Evolutionary conservation across 2,888 invertebrate species (phyloP).

Genomic region (Tetramorium bicarinatum): DNA sequence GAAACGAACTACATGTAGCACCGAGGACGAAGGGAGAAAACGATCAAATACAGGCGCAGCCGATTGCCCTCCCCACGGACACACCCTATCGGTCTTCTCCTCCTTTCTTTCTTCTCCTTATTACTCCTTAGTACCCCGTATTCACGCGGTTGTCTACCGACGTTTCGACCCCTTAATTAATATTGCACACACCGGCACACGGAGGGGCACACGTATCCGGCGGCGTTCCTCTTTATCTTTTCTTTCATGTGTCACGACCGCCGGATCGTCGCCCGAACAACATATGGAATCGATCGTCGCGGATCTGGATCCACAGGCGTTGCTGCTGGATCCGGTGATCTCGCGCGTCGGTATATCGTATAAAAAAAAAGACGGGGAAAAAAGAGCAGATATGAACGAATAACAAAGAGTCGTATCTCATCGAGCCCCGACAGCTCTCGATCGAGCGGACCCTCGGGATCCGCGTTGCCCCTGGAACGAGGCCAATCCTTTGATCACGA

Average conservation of each 20-base stretch:
- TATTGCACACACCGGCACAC: slow-evolving; percentile 86
- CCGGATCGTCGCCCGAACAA: slow-evolving; percentile 33
- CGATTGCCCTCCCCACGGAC: slow-evolving; percentile 36
- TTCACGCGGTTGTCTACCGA: slow-evolving; percentile 68
- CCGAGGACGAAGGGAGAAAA: slow-evolving; percentile 30
- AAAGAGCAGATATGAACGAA: slow-evolving; percentile 39
- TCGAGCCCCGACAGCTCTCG: slow-evolving; percentile 55
- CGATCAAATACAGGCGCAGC: slow-evolving; percentile 57
- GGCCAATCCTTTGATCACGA: slow-evolving; percentile 39
- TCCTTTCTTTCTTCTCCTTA: background rate
- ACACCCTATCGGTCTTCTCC: slow-evolving; percentile 51
- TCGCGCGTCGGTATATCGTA: slow-evolving; percentile 11
- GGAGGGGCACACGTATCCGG: slow-evolving; percentile 68
- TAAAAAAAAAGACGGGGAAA: slow-evolving; percentile 47
- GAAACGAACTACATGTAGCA: background rate
- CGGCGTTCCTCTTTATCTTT: slow-evolving; percentile 1
- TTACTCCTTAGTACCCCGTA: slow-evolving; percentile 65
- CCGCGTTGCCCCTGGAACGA: slow-evolving; percentile 44
- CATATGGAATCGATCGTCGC: slow-evolving; percentile 66
- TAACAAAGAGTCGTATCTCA: slow-evolving; percentile 59
- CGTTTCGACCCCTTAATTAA: slow-evolving; percentile 77
- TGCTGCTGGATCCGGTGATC: slow-evolving; percentile 13
- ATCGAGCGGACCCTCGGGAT: slow-evolving; percentile 51
- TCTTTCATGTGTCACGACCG: background rate
- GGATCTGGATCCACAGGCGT: slow-evolving; percentile 32